These are phyloP conservation scores for Centroberyx gerrardi DNA, from an alignment of 2,797 vertebrate genomes.

Conservation along the genomic window DNA sequence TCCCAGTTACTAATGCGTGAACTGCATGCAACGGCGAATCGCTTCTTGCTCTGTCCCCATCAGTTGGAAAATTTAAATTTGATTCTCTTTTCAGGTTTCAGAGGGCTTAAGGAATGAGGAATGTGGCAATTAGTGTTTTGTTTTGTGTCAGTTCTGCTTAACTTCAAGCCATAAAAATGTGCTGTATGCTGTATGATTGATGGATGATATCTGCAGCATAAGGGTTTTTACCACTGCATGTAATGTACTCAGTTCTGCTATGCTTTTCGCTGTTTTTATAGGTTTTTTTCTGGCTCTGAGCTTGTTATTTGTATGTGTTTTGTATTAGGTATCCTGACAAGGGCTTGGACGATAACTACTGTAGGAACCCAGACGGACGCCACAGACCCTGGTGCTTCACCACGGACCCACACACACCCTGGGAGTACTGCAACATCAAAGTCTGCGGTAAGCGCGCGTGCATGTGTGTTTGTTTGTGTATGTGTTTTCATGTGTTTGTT, in stretches of 20 bases:
- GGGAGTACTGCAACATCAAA: constrained; percentile 99
- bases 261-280: background rate
- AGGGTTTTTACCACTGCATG: background rate
- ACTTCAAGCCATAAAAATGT: no score
- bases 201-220: background rate
- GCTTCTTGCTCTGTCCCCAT: constrained; percentile 2
- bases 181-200: no score
- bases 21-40: constrained; percentile 33
- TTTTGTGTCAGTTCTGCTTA: background rate
- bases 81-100: constrained; percentile 3
- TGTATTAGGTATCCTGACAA: constrained; percentile 92
- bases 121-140: constrained; percentile 17
- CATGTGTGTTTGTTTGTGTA: constrained; percentile 56
- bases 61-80: constrained; percentile 18
- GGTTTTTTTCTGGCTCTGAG: background rate
- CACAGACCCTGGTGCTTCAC: constrained; percentile 98
- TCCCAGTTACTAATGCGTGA: constrained; percentile 48
- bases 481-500: constrained; percentile 18
- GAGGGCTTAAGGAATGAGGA: constrained; percentile 8
- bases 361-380: constrained; percentile 96
- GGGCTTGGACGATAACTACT: constrained; percentile 98
- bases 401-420: constrained; percentile 92
- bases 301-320: constrained; percentile 50
- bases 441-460: constrained; percentile 90
- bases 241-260: background rate